Evolutionary conservation across 2,888 invertebrate genomes (phyloP), one percentile per base, ranked within the genome.

Genomic region (Cheilosia impressa): DNA sequence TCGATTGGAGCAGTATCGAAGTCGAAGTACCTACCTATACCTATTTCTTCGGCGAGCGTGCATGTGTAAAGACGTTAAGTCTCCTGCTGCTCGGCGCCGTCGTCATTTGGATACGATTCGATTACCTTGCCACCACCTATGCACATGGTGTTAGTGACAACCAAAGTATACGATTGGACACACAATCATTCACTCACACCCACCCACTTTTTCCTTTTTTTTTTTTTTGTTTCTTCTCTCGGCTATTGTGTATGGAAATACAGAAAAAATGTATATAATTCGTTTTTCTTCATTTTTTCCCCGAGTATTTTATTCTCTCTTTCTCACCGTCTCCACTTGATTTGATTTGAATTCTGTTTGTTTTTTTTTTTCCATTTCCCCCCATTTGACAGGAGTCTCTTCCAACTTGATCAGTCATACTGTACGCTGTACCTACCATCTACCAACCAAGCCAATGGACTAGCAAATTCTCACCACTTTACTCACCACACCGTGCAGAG

Each of bases 171-270:
- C 85, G 85, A 85, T 78, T 83, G 76, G 84, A 80, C 82, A 77
- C 79, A 82, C 80, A 80, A 85, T 80, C 75, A 72, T 87, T 80
- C 87, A 87, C 84, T 77, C 81, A 84, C 81, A 84, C 71, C 73
- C 87, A 80, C 73, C 81, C 88, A 87, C 87, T 87, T 88, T 87
- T 88, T 84, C 87, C 43, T n/a, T 45, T 19, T 87, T 81, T 87
- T 80, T 82, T 17, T 27, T 27, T 27, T 17, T 4, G 4, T 27
- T 27, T 78, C 77, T 66, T 68, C 60, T 76, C 47, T 34, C 4
- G 52, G 73, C 85, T 81, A 85, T 85, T 85, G 85, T 85, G 81
- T 81, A 80, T 79, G 69, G 69, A 79, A 79, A 84, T 79, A 73
- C 72, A 71, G 63, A 73, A 75, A 69, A 73, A 76, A 60, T 66